A percentile compares a stretch with the other conserved stretches of the same genome.
These are phyloP conservation scores for Leucosticte australis DNA, from an alignment of 2,113 vertebrate species.

Conservation along the genomic window DNA sequence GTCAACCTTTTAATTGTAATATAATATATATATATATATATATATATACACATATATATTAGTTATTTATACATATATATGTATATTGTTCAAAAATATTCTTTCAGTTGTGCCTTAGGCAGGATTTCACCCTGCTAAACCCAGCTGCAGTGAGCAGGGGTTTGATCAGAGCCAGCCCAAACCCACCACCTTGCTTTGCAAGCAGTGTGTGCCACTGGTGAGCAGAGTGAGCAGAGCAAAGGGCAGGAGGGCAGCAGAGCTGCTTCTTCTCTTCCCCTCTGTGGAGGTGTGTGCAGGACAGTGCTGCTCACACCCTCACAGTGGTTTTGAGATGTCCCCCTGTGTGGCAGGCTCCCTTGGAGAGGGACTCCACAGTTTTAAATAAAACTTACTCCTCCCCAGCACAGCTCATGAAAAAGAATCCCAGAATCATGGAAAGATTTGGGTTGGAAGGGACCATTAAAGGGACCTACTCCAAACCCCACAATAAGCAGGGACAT, in stretches of 20 bases:
- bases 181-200: background rate
- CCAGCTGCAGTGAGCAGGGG: background rate
- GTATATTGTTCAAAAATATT: background rate
- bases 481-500: background rate
- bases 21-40: too few species aligned
- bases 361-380: background rate
- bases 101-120: background rate
- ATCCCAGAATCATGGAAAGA: background rate
- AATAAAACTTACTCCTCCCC: background rate
- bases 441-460: background rate
- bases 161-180: background rate
- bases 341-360: background rate
- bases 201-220: fast-evolving
- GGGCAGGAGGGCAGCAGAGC: background rate
- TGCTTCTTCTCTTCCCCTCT: background rate
- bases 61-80: background rate
- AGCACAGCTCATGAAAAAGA: background rate
- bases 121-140: background rate
- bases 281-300: background rate
- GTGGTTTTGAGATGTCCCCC: fast-evolving
- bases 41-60: too few species aligned
- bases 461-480: background rate
- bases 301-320: too few species aligned
- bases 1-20: background rate
- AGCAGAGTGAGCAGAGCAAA: background rate